Conservation (phyloP, 1,140 invertebrate genomes). For the Pissodes strobi region DNA sequence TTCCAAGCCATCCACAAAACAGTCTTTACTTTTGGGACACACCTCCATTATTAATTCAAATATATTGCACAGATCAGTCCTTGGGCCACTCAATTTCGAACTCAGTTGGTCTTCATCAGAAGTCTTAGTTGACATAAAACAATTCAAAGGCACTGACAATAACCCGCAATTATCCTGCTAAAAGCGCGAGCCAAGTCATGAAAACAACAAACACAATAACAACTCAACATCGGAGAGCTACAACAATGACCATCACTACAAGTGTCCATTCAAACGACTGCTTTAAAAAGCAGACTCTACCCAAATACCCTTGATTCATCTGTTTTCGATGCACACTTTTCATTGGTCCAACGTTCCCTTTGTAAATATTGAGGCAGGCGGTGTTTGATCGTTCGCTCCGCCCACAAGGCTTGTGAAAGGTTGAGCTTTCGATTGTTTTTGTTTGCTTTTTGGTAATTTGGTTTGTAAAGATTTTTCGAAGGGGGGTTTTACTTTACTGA, state of each 20-base stretch:
- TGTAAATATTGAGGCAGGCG: not conserved
- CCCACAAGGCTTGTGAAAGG: not conserved
- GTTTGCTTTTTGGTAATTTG: slow-evolving; percentile 35
- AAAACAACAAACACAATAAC: no score
- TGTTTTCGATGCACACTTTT: not conserved
- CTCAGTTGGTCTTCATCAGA: no score
- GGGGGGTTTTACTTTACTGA: not conserved
- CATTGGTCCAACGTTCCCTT: slow-evolving; percentile 12
- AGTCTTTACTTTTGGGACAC: slow-evolving; percentile 13
- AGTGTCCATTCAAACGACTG: slow-evolving; percentile 25
- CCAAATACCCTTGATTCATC: slow-evolving; percentile 18
- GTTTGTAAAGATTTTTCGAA: slow-evolving; percentile 33
- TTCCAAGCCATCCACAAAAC: slow-evolving; percentile 23
- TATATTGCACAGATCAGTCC: slow-evolving; percentile 15
- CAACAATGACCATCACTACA: no score
- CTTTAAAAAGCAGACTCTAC: slow-evolving; percentile 11
- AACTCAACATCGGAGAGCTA: no score
- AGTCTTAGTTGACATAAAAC: no score
- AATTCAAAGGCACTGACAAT: no score
- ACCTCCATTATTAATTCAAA: slow-evolving; percentile 14
- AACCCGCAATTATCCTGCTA: no score
- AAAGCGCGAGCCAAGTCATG: no score
- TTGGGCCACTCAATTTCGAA: no score
- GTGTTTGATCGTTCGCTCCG: not conserved
- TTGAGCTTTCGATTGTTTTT: slow-evolving; percentile 30